Percentiles rank a stretch among this genome's conserved stretches.
Conservation (phyloP, 2,113 vertebrate species). For the Budorcas taxicolor region DNA sequence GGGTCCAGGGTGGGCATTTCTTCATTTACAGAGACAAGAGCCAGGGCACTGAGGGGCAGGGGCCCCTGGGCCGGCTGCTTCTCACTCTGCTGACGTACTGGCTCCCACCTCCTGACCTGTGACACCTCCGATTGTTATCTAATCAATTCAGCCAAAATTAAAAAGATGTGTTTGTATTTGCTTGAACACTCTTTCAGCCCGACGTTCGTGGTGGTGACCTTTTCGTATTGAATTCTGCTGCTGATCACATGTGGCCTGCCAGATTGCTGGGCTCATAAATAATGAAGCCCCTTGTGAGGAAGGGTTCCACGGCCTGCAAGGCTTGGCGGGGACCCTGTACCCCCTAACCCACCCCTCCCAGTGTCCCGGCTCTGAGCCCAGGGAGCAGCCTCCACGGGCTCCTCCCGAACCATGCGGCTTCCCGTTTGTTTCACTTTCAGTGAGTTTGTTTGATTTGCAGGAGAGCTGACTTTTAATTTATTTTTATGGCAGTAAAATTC, state of each 20-base stretch:
- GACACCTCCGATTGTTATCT: slow-evolving; percentile 82
- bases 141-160: slow-evolving; percentile 83
- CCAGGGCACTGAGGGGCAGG: slow-evolving; percentile 30
- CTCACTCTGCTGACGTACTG: slow-evolving; percentile 76
- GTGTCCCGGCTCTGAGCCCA: background rate
- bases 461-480: background rate
- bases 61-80: slow-evolving; percentile 61
- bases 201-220: slow-evolving; percentile 77
- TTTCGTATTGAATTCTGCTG: slow-evolving; percentile 79
- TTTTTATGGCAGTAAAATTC: background rate
- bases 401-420: accelerated
- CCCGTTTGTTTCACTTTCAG: background rate
- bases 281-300: slow-evolving; percentile 74
- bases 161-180: slow-evolving; percentile 84
- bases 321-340: slow-evolving; percentile 19
- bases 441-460: too few species aligned
- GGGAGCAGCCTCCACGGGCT: accelerated
- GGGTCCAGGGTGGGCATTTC: slow-evolving; percentile 63
- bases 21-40: slow-evolving; percentile 77
- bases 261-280: slow-evolving; percentile 81
- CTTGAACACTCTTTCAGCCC: slow-evolving; percentile 74
- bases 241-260: slow-evolving; percentile 65
- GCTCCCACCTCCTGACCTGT: slow-evolving; percentile 79
- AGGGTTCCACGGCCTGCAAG: slow-evolving; percentile 41
- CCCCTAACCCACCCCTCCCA: background rate